These are phyloP conservation scores for Gavialis gangeticus DNA, from an alignment of 2,113 vertebrate genomes.

Conservation along the genomic window DNA sequence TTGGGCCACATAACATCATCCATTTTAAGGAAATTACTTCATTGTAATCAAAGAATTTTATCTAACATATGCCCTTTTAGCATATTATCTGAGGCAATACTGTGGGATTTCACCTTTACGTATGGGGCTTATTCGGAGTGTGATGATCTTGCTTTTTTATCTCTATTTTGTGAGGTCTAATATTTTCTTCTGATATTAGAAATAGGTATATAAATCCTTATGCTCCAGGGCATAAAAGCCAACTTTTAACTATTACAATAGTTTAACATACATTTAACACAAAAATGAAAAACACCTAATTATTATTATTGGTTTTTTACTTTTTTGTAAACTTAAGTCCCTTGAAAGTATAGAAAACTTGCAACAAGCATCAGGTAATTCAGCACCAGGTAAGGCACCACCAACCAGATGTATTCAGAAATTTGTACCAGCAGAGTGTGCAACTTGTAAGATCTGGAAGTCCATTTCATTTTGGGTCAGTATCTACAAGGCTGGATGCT, in stretches of 20 bases:
- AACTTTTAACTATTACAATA: no score
- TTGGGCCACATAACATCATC: not conserved
- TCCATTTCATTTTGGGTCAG: not conserved
- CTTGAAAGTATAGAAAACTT: not conserved
- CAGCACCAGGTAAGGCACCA: not conserved
- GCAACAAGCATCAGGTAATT: not conserved
- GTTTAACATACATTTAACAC: no score
- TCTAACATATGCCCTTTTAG: not conserved
- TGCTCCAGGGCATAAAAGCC: no score
- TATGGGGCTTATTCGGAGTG: not conserved
- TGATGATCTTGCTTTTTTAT: not conserved
- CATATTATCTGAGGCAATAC: rapidly evolving
- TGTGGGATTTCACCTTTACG: not conserved
- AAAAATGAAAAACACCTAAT: not conserved
- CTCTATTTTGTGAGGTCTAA: not conserved
- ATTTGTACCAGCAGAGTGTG: not conserved
- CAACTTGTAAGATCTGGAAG: not conserved
- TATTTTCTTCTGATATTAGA: not conserved
- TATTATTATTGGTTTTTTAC: not conserved
- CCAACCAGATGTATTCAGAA: not conserved
- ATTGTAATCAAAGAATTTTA: not conserved
- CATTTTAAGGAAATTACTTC: not conserved
- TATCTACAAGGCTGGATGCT: not conserved
- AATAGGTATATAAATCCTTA: not conserved
- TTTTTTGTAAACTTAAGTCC: rapidly evolving